A percentile compares a stretch with the other conserved stretches of the same genome.
phyloP scores from a whole-genome alignment of 2,888 invertebrate species.

The Dryobota labecula region DNA sequence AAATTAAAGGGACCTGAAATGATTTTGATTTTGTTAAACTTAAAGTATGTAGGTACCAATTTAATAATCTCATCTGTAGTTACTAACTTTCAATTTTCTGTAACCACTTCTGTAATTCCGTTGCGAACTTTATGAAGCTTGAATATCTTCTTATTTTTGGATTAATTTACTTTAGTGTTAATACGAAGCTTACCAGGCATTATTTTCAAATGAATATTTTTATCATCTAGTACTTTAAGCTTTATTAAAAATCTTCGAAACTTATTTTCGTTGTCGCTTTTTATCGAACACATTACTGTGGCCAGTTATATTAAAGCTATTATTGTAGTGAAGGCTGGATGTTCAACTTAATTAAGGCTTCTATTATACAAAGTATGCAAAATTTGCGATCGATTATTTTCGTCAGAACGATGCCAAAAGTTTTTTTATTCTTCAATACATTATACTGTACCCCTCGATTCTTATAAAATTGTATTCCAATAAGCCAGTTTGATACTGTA shows the following conservation, averaged over 20 bases:
- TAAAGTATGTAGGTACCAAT: conserved; percentile 89
- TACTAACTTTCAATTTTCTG: conserved; percentile 81
- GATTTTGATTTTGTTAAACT: conserved; percentile 86
- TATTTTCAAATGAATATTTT: conserved; percentile 74
- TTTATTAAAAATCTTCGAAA: conserved; percentile 75
- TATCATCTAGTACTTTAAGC: conserved; percentile 70
- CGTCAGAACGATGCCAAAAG: conserved; percentile 64
- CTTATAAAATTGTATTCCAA: conserved; percentile 57
- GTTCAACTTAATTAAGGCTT: conserved; percentile 77
- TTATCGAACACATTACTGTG: conserved; percentile 84
- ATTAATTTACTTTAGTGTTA: conserved; percentile 84
- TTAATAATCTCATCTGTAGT: conserved; percentile 88
- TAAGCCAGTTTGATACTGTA: conserved; percentile 55
- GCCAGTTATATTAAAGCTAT: conserved; percentile 89
- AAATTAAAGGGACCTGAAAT: conserved; percentile 90
- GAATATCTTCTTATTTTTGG: conserved; percentile 84
- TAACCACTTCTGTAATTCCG: conserved; percentile 81
- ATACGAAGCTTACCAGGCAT: conserved; percentile 77
- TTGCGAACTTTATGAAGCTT: conserved; percentile 78
- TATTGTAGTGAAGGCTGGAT: conserved; percentile 83
- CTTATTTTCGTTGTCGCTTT: conserved; percentile 77
- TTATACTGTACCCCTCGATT: conserved; percentile 47
- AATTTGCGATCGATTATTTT: conserved; percentile 60
- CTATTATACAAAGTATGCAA: conserved; percentile 67
- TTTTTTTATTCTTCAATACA: conserved; percentile 54